Conservation (phyloP, 2,113 vertebrate species). For the Lynx canadensis region DNA sequence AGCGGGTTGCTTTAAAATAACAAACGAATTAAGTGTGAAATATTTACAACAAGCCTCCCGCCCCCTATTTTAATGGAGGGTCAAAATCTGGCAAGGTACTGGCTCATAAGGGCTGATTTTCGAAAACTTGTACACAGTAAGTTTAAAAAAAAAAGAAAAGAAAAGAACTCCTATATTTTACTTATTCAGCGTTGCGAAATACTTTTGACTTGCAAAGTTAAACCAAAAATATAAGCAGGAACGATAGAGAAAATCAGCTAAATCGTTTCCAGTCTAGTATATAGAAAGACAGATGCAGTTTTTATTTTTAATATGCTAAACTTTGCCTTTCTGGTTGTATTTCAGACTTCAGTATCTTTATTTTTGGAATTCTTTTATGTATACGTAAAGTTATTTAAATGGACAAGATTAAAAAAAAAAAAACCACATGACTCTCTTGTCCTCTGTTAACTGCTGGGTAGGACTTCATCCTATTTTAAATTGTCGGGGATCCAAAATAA, state of each 20-base stretch:
- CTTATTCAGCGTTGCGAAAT: not conserved
- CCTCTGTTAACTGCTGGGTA: not conserved
- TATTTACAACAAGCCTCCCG: conserved; percentile 73
- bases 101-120: not conserved
- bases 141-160: not conserved
- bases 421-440: not conserved
- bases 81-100: conserved; percentile 47
- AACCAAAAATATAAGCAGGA: not conserved
- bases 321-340: not conserved
- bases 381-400: not conserved
- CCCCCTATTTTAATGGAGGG: conserved; percentile 69
- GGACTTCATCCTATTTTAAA: conserved; percentile 27
- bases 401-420: not conserved
- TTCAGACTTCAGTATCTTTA: not conserved
- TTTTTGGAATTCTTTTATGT: not conserved
- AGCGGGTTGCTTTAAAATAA: conserved; percentile 73
- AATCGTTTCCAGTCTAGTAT: not conserved
- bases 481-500: conserved; percentile 22
- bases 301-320: not conserved
- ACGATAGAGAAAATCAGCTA: not conserved
- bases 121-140: not conserved
- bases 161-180: not conserved
- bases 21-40: conserved; percentile 82
- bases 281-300: not conserved
- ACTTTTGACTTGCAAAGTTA: not conserved